Base-by-base conservation (phyloP, 2,113 vertebrate genomes). In the Glareola pratincola region DNA sequence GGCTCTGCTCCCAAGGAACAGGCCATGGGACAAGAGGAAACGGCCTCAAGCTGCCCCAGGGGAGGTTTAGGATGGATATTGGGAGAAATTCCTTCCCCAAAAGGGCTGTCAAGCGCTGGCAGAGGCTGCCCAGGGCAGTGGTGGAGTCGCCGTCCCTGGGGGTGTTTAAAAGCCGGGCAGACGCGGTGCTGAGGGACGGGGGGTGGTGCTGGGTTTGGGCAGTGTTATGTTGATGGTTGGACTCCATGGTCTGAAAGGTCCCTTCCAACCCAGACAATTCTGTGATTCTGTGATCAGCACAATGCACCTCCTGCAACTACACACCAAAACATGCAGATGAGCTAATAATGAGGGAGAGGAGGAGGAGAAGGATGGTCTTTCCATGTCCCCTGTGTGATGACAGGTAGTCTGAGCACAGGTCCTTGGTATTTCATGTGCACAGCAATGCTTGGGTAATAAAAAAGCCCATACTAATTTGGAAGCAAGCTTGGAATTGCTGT, bases 261-360 rank as follows among this genome's bases (percentile, higher is more conserved):
- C 56, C 34, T 59, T 62, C 59, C 22, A 26, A 37, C 14, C 8
- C 15, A 37, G 36, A 12, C 24, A 3, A 62, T 17, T 62, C 59
- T 14, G 27, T 12, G 36, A 16, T 27, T 37, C 10, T 62, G 23
- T 37, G 23, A 27, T 9, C 36, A 76, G 72, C 45, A 63, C 37
- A 3, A 14, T 2, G 34, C 50, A 15, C 56, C 45, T 16, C 1
- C 39, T 32, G 51, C 71, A 73, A 13, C 3, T 3, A 3, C 34
- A 26, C 32, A 9, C 9, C 26, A 16, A 17, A 32, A 6, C 22
- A 23, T 0, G 2, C 0, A 1, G 6, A 21, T 2, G 72, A 50
- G 57, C 34, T 8, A 2, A 14, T 10, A 60, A 4, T 1, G 15
- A 41, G 57, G 71, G 11, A 6, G 32, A 76, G 53, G 19, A 67